A percentile compares a stretch with the other conserved stretches of the same genome.
phyloP scores from a whole-genome alignment of 1,140 invertebrate genomes.

The Gonioctena quinquepunctata region DNA sequence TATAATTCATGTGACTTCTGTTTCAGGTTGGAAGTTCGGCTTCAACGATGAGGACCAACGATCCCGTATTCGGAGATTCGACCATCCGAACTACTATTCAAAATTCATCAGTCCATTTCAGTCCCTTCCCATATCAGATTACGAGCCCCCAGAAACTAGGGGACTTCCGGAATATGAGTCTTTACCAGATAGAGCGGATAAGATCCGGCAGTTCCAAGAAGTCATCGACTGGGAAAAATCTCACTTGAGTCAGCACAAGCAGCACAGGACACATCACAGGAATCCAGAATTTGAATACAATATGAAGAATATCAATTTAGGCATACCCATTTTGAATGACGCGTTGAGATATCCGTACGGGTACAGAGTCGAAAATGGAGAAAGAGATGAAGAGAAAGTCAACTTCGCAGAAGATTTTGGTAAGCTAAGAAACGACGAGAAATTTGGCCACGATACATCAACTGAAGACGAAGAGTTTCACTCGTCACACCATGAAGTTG shows the following conservation, averaged over 20 bases:
- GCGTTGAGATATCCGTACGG: not conserved
- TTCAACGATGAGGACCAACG: not conserved
- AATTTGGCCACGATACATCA: not conserved
- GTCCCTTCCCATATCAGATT: not conserved
- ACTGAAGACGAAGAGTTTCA: slow-evolving; percentile 2
- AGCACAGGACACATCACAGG: not conserved
- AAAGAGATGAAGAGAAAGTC: not conserved
- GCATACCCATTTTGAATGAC: not conserved
- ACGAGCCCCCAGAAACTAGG: not conserved
- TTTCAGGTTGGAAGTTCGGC: not conserved
- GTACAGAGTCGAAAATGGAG: slow-evolving; percentile 4
- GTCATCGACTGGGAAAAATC: not conserved
- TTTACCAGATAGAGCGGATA: not conserved
- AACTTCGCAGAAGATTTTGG: not conserved
- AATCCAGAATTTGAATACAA: not conserved
- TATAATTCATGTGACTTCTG: too few relatives aligned
- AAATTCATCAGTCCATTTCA: not conserved
- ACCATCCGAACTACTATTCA: not conserved
- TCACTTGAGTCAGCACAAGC: not conserved
- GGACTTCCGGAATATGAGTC: not conserved
- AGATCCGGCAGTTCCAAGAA: not conserved
- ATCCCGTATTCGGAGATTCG: not conserved
- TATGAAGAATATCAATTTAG: not conserved
- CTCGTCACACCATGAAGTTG: slow-evolving; percentile 13
- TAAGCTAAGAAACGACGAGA: not conserved